A percentile compares a stretch with the other conserved stretches of the same genome.
phyloP scores from a whole-genome alignment of 2,113 vertebrate species.

The Tinamus guttatus region DNA sequence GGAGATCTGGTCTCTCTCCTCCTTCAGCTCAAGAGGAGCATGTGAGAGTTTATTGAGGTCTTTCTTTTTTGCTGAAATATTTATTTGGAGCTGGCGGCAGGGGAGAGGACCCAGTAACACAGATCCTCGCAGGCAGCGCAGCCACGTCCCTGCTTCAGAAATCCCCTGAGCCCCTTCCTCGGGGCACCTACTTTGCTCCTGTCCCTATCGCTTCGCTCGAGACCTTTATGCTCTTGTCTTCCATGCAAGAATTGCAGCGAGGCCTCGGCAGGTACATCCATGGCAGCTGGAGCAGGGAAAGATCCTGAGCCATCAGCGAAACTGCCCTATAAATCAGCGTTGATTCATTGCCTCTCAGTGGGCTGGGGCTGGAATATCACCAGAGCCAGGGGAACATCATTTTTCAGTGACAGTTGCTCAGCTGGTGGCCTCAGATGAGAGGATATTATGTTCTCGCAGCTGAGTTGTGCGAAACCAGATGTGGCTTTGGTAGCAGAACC shows the following conservation, averaged over 20 bases:
- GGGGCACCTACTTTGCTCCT: background rate
- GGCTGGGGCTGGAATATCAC: background rate
- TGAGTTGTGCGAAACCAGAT: background rate
- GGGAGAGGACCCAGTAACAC: conserved; percentile 60
- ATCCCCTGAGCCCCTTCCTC: background rate
- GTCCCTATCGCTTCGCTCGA: fast-evolving
- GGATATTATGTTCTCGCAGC: fast-evolving
- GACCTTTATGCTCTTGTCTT: background rate
- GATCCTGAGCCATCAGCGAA: background rate
- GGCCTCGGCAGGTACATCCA: background rate
- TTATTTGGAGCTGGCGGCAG: conserved; percentile 34
- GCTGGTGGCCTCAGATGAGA: background rate
- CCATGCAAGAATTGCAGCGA: fast-evolving
- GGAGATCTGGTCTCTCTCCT: background rate
- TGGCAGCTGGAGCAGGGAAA: background rate
- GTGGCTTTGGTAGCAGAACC: background rate
- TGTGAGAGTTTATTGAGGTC: background rate
- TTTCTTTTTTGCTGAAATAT: background rate
- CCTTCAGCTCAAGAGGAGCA: background rate
- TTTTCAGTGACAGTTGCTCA: background rate
- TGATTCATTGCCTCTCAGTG: fast-evolving
- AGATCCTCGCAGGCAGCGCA: background rate
- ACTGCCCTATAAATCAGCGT: fast-evolving
- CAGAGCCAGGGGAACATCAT: background rate
- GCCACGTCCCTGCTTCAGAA: background rate